These are phyloP conservation scores for Spinus pinus DNA, from an alignment of 2,797 vertebrate genomes.

Conservation along the genomic window DNA sequence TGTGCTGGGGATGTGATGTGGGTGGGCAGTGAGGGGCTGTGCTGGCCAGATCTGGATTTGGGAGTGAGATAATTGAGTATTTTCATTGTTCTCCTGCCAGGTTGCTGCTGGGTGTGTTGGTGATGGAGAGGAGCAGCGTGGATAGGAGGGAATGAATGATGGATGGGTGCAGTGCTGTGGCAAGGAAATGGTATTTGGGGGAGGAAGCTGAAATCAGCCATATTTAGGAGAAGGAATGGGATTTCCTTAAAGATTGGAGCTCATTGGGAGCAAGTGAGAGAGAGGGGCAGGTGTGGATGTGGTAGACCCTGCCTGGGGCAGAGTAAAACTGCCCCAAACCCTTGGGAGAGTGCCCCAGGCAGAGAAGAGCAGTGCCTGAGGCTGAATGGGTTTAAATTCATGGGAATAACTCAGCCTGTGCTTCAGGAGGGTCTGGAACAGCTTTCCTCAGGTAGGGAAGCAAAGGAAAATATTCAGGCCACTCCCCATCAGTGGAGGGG, in stretches of 20 bases:
- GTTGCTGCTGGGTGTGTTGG: neutral
- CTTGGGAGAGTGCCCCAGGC: neutral
- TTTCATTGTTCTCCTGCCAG: neutral
- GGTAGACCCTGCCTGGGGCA: neutral
- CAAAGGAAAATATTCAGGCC: neutral
- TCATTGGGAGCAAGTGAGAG: neutral
- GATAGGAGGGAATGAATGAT: neutral
- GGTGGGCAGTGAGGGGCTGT: neutral
- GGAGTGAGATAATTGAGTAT: neutral
- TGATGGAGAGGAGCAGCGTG: neutral
- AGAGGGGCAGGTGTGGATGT: neutral
- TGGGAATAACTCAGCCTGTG: neutral
- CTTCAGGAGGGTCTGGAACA: neutral
- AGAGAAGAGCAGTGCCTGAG: neutral
- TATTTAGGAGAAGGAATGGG: neutral
- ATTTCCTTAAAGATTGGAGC: neutral
- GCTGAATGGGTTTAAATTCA: neutral
- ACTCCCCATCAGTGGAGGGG: fast-evolving
- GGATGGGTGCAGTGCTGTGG: neutral
- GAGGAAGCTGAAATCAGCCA: neutral
- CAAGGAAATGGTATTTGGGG: neutral
- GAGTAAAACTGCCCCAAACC: neutral
- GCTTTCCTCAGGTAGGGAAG: neutral
- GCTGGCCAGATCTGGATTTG: neutral
- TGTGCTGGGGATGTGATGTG: neutral